Percentiles rank a stretch among this genome's conserved stretches.
These are phyloP conservation scores for Vespertilio murinus DNA, from an alignment of 2,797 vertebrate genomes.

Conservation along the genomic window DNA sequence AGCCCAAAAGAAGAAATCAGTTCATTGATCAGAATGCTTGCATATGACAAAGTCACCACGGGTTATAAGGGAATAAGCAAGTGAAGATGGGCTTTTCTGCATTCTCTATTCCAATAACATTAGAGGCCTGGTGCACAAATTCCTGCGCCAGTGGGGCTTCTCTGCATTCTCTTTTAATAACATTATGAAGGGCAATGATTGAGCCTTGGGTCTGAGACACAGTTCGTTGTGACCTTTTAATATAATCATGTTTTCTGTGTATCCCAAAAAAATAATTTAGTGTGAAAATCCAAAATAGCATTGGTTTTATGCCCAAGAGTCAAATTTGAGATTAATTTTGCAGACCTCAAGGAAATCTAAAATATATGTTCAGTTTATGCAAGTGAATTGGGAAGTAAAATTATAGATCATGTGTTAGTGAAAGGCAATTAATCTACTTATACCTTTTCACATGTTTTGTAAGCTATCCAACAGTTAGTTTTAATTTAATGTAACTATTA, in stretches of 20 bases:
- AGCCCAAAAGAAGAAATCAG: background rate
- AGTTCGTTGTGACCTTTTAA: background rate
- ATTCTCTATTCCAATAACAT: background rate
- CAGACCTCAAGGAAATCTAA: background rate
- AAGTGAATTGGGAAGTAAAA: background rate
- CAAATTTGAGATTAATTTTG: slow-evolving; percentile 24
- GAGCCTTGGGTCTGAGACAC: background rate
- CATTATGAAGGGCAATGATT: background rate
- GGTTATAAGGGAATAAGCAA: background rate
- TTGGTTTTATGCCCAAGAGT: background rate
- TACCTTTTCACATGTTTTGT: background rate
- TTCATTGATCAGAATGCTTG: background rate
- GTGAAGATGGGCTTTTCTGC: background rate
- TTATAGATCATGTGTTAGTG: background rate
- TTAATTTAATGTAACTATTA: slow-evolving; percentile 24
- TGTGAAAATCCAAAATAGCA: background rate
- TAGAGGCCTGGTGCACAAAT: too few species aligned
- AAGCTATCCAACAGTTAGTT: background rate
- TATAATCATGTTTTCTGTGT: background rate
- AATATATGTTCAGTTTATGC: background rate
- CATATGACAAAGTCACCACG: background rate
- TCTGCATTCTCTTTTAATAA: background rate
- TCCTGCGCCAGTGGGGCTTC: background rate
- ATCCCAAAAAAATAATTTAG: background rate
- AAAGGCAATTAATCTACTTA: slow-evolving; percentile 10